These are phyloP conservation scores for Mohoua ochrocephala DNA, from an alignment of 2,113 vertebrate species.

Conservation along the genomic window DNA sequence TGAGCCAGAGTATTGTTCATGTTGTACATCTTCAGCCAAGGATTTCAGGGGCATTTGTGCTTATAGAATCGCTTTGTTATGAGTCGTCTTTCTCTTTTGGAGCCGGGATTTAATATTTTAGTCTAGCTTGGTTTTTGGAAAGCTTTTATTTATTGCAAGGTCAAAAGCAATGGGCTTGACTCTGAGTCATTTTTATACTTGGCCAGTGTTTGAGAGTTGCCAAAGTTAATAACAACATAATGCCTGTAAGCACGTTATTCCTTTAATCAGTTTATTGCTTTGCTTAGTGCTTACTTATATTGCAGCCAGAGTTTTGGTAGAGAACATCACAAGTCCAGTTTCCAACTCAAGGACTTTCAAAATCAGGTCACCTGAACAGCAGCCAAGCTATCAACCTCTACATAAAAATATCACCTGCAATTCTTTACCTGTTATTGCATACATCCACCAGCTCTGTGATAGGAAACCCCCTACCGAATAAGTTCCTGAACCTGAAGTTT, in stretches of 20 bases:
- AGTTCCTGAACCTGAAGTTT: neutral
- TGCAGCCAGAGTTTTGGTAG: neutral
- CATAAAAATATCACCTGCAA: neutral
- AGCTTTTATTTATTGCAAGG: slow-evolving; percentile 29
- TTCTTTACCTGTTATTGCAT: neutral
- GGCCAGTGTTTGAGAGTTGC: neutral
- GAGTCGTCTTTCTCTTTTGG: neutral
- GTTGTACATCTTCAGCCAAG: slow-evolving; percentile 30
- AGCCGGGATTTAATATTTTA: slow-evolving; percentile 24
- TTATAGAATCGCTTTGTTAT: slow-evolving; percentile 14
- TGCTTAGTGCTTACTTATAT: neutral
- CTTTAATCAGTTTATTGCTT: neutral
- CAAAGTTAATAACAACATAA: neutral
- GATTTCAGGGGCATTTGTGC: slow-evolving; percentile 33
- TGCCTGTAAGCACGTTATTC: neutral
- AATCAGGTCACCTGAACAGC: neutral
- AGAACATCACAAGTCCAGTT: neutral
- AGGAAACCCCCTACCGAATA: neutral
- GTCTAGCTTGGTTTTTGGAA: slow-evolving; percentile 16
- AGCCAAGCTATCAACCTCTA: neutral
- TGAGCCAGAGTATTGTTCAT: slow-evolving; percentile 34
- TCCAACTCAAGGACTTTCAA: neutral
- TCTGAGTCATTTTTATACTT: neutral
- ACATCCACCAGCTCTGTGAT: neutral
- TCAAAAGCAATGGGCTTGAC: slow-evolving; percentile 7